A percentile compares a stretch with the other conserved stretches of the same genome.
Conservation (phyloP, 2,888 invertebrate genomes). For the Pristionchus exspectatus region DNA sequence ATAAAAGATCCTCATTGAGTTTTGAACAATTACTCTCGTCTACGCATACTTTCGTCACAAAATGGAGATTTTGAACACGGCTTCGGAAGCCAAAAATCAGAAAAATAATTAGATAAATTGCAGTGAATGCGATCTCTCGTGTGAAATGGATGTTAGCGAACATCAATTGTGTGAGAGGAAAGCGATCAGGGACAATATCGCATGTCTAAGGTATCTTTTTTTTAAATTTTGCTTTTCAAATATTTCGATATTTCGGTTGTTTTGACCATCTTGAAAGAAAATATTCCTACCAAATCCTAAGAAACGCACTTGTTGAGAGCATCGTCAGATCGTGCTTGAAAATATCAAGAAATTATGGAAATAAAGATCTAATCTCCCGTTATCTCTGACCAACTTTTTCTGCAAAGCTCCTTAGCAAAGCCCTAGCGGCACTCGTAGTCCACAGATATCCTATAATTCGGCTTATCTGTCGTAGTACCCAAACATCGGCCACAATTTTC, state of each 20-base stretch:
- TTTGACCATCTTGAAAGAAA: not conserved
- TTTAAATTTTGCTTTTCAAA: not conserved
- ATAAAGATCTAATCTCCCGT: not conserved
- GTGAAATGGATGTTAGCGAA: conserved; percentile 15
- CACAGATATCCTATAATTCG: not conserved
- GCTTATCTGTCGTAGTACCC: not conserved
- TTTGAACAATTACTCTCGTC: not conserved
- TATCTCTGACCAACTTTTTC: not conserved
- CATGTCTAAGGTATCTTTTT: conserved; percentile 6
- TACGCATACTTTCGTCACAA: not conserved
- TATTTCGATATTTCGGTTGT: not conserved
- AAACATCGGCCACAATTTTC: not conserved
- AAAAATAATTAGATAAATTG: not conserved
- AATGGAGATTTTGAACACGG: not conserved
- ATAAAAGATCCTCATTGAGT: not conserved
- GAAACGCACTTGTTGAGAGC: too few species aligned
- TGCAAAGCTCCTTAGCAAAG: not conserved
- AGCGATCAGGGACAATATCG: conserved; percentile 31
- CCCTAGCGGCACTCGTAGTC: not conserved
- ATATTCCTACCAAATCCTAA: too few species aligned
- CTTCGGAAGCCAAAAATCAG: not conserved
- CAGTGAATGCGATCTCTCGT: conserved; percentile 43
- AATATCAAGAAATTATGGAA: not conserved
- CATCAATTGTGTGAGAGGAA: conserved; percentile 32
- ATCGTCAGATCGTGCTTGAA: too few species aligned